Percentiles rank a stretch among this genome's conserved stretches.
phyloP scores from a whole-genome alignment of 2,888 invertebrate species.

The Phlogophora meticulosa region DNA sequence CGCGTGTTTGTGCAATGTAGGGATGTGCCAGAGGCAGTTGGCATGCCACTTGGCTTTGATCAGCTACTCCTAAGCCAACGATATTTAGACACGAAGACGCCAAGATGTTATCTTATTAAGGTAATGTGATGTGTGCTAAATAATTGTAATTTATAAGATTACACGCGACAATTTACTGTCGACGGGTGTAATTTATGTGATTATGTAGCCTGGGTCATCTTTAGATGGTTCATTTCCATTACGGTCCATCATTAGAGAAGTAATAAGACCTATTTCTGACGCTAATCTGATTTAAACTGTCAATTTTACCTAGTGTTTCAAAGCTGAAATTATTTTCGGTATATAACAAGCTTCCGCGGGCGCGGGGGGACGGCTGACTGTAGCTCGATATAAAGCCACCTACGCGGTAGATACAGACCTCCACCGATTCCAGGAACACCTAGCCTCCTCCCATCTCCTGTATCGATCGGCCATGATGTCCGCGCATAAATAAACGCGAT shows the following conservation, averaged over 20 bases:
- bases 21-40: conserved; percentile 85
- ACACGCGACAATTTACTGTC: conserved; percentile 39
- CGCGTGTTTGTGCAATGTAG: conserved; percentile 78
- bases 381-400: conserved; percentile 28
- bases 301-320: not conserved
- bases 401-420: conserved; percentile 38
- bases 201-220: conserved; percentile 3
- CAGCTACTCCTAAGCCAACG: conserved; percentile 79
- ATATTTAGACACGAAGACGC: conserved; percentile 87
- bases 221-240: conserved; percentile 3
- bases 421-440: conserved; percentile 41
- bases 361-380: conserved; percentile 19
- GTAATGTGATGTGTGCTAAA: conserved; percentile 66
- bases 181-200: conserved; percentile 45
- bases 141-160: conserved; percentile 62
- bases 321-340: not conserved
- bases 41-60: conserved; percentile 81
- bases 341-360: not conserved
- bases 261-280: not conserved
- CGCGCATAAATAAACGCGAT: conserved; percentile 54
- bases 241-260: not conserved
- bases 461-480: conserved; percentile 58
- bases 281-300: not conserved
- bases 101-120: conserved; percentile 73
- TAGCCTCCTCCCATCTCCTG: conserved; percentile 43